Evolutionary conservation across 2,113 vertebrate species (phyloP), one percentile per base, ranked within the genome.

Genomic region (Leucopternis melanops): DNA sequence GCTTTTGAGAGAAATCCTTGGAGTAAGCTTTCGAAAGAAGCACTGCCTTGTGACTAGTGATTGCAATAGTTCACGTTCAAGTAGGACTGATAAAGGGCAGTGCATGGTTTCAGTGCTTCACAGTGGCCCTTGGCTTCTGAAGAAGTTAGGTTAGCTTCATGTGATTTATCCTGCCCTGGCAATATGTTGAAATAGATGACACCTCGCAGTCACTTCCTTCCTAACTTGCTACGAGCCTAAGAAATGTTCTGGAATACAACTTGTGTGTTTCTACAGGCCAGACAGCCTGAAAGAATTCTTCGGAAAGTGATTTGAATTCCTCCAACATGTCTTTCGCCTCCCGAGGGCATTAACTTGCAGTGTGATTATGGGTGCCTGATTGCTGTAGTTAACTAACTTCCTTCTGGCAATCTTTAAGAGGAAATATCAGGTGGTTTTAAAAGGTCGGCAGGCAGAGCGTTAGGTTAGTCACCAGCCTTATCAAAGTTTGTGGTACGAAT

Each of bases 101-200:
- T 3, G 14, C 3, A 0, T 29, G 32, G 58, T 44, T 61, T 38
- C 13, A n/a, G 0, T 2, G 14, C 44, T 44, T 55, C 73, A 4
- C 62, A 54, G 81, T 77, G 38, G 50, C 73, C 59, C 32, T 32
- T 14, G 27, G 32, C 34, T 88, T 58, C n/a, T 10, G 34, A 10
- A 81, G 85, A 25, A 75, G 40, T 67, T 15, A 54, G 34, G 6
- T 52, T 32, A 18, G 13, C 55, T 69, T 62, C 44, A 2, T 0
- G 13, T 16, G 26, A 18, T 34, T 55, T 29, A 36, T 34, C 79
- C 55, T 57, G 26, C 67, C 31, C 59, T 44, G 45, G 52, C 18
- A 36, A 36, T 2, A 47, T 8, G 31, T 32, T 67, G 40, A 47
- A 50, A 17, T 22, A n/a, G 54, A 29, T 36, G 45, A 47, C n/a